Conservation (phyloP, 2,797 vertebrate species). For the Smutsia gigantea region DNA sequence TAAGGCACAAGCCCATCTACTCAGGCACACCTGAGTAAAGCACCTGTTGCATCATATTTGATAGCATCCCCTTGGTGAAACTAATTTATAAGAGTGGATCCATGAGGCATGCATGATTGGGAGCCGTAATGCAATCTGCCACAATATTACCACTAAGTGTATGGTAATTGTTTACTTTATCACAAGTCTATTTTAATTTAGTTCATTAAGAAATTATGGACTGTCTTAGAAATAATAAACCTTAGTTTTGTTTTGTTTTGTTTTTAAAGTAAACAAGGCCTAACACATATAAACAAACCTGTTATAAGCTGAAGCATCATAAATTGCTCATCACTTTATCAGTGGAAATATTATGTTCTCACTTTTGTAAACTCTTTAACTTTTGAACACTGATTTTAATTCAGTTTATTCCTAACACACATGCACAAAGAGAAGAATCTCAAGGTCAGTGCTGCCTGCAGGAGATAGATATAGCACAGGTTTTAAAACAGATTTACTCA, state of each 20-base stretch:
- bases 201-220: background rate
- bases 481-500: conserved; percentile 26
- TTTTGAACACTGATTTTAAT: conserved; percentile 31
- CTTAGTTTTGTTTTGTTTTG: background rate
- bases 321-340: background rate
- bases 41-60: background rate
- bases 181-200: background rate
- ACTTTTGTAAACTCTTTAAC: conserved; percentile 7
- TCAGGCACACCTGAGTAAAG: background rate
- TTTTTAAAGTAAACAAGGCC: background rate
- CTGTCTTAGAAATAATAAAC: conserved; percentile 3
- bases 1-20: background rate
- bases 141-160: background rate
- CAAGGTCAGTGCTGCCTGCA: background rate
- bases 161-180: background rate
- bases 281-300: background rate
- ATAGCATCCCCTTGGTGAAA: background rate
- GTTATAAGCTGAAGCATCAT: background rate
- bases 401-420: background rate
- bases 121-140: background rate
- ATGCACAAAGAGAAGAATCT: background rate
- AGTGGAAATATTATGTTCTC: conserved; percentile 5
- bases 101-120: background rate
- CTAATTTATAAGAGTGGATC: background rate
- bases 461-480: background rate